Evolutionary conservation across 2,888 invertebrate species (phyloP), one percentile per base, ranked within the genome.

Genomic region (Drosophila mimica): DNA sequence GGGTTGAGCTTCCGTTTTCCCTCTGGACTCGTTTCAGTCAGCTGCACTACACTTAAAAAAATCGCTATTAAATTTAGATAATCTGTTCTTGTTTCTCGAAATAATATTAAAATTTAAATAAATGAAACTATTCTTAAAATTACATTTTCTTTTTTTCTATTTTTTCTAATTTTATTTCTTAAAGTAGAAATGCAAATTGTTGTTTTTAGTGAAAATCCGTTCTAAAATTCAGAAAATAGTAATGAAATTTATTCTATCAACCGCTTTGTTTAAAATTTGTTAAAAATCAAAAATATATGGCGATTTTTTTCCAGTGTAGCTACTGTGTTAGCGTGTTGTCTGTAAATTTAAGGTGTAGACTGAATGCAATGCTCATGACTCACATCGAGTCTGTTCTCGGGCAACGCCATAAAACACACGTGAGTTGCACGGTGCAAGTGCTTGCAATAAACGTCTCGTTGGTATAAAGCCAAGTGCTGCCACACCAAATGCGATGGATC

Each of bases 351-450:
- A 87, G 69, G 73, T 71, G 59, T 65, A 72, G 68, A 87, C 82
- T 89, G 80, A 87, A 89, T 82, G 87, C 76, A 74, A 74, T 82
- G 78, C 76, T 70, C 88, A 79, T 81, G 83, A 79, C 86, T 83
- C 61, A 66, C 59, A 82, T 89, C 84, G 82, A 76, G 75, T 85
- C 73, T 69, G 53, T 63, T 62, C 58, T 34, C 38, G 74, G 63
- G 64, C 75, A 79, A 52, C 77, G 76, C 80, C 80, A 87, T 85
- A 84, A 89, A 87, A 56, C 63, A 74, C 84, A 72, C 69, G 71
- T 73, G 68, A 8, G n/a, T 28, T 38, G 54, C 79, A 40, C 57
- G 25, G 40, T 43, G 67, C 74, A 52, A 62, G 56, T 68, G 68
- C 58, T 59, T 57, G 70, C 76, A 74, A 46, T 74, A 66, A 76